These are phyloP conservation scores for Leptinotarsa undecemlineata DNA, from an alignment of 1,140 invertebrate species.

Conservation along the genomic window DNA sequence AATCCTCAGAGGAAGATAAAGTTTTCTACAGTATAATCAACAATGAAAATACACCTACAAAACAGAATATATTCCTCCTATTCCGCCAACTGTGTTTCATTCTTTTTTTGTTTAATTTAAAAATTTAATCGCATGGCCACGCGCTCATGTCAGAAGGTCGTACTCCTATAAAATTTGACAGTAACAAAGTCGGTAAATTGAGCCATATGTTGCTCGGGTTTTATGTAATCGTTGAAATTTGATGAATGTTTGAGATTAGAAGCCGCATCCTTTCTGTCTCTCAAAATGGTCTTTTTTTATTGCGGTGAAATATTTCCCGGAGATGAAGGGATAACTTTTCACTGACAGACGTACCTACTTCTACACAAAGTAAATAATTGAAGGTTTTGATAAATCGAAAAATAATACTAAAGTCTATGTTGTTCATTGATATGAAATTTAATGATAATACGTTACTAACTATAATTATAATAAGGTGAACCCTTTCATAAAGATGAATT, in stretches of 20 bases:
- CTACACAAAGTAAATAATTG: no score
- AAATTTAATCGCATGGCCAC: conserved; percentile 42
- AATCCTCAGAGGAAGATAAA: background rate
- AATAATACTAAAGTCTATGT: no score
- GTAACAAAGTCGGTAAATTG: conserved; percentile 30
- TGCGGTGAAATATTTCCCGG: conserved; percentile 11
- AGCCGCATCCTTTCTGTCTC: conserved; percentile 35
- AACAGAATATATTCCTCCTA: background rate
- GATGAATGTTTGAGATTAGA: conserved; percentile 42
- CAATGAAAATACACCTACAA: no score
- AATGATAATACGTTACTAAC: no score
- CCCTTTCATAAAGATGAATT: no score
- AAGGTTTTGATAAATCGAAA: no score
- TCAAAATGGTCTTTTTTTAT: conserved; percentile 30
- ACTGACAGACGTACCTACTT: background rate
- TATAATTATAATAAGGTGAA: no score
- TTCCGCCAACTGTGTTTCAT: background rate
- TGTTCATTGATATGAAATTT: no score
- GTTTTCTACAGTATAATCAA: background rate
- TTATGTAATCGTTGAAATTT: conserved; percentile 38
- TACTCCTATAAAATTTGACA: conserved; percentile 35
- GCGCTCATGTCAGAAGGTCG: conserved; percentile 34
- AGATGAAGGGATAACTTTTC: conserved; percentile 21
- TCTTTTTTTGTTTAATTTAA: conserved; percentile 33
- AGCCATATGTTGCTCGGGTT: conserved; percentile 38